Percentiles rank a stretch among this genome's conserved stretches.
phyloP scores from a whole-genome alignment of 1,140 invertebrate species.

The Sycophila sp. region DNA sequence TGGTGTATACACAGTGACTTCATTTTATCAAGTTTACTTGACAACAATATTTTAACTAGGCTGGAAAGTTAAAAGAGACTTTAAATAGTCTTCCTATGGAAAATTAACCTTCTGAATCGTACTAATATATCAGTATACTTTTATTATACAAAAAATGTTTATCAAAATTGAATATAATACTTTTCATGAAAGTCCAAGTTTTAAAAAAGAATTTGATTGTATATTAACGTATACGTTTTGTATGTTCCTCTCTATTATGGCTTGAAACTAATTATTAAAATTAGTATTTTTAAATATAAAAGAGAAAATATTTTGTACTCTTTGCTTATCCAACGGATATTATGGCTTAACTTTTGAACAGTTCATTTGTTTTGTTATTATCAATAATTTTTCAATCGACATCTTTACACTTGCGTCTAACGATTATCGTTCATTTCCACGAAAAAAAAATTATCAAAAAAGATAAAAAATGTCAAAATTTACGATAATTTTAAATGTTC shows the following conservation, averaged over 20 bases:
- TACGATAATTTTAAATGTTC: constrained; percentile 8
- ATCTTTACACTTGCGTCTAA: background rate
- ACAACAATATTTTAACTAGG: background rate
- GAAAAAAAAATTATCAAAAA: background rate
- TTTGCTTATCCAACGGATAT: constrained; percentile 37
- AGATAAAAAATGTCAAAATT: background rate
- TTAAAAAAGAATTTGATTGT: background rate
- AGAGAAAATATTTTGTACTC: constrained; percentile 50
- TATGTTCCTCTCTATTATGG: background rate
- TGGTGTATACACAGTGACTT: background rate
- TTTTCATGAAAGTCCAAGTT: background rate
- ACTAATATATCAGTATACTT: too few species aligned
- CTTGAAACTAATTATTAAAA: background rate
- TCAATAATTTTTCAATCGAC: background rate
- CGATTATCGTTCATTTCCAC: background rate
- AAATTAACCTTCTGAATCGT: too few species aligned
- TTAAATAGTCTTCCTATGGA: too few species aligned
- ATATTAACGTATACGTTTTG: constrained; percentile 20
- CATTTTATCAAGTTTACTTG: background rate
- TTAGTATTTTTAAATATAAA: constrained; percentile 12
- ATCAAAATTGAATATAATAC: background rate
- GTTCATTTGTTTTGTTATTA: background rate
- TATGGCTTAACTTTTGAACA: background rate
- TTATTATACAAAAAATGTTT: background rate
- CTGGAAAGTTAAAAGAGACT: background rate